Percentiles rank a stretch among this genome's conserved stretches.
phyloP scores from a whole-genome alignment of 1,140 invertebrate genomes.

The Heliconius melpomene region DNA sequence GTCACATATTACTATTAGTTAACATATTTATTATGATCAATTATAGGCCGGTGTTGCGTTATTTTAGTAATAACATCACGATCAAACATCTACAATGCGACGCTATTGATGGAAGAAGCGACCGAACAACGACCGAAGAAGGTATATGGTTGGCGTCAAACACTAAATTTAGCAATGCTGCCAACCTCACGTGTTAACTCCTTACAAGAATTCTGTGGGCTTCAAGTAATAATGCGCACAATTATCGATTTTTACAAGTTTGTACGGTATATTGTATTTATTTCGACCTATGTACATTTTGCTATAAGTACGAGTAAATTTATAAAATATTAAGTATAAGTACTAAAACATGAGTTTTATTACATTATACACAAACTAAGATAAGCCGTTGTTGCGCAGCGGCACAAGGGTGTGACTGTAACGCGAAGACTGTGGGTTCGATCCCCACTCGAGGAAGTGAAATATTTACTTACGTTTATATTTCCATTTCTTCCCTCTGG shows the following conservation, averaged over 20 bases:
- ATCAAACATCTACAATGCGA: constrained; percentile 27
- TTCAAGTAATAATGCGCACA: not conserved
- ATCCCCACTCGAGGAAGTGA: no score
- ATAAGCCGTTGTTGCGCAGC: no score
- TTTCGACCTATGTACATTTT: no score
- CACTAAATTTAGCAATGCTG: constrained; percentile 12
- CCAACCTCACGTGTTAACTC: not conserved
- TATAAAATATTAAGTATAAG: no score
- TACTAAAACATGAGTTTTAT: no score
- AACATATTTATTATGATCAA: constrained; percentile 15
- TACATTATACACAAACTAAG: no score
- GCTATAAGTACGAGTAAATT: no score
- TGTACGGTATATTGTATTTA: no score
- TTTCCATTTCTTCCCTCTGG: no score
- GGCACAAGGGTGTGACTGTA: no score
- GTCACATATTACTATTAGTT: constrained; percentile 51
- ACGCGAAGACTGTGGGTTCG: no score
- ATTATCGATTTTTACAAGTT: not conserved
- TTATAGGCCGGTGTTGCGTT: constrained; percentile 8
- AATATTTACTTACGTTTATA: no score
- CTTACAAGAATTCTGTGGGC: constrained; percentile 3
- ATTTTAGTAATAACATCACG: constrained; percentile 25
- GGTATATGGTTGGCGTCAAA: constrained; percentile 3
- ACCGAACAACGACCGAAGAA: not conserved
- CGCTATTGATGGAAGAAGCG: constrained; percentile 37